Evolutionary conservation across 2,888 invertebrate genomes (phyloP), one percentile per base, ranked within the genome.

Genomic region (Drosophila borborema): DNA sequence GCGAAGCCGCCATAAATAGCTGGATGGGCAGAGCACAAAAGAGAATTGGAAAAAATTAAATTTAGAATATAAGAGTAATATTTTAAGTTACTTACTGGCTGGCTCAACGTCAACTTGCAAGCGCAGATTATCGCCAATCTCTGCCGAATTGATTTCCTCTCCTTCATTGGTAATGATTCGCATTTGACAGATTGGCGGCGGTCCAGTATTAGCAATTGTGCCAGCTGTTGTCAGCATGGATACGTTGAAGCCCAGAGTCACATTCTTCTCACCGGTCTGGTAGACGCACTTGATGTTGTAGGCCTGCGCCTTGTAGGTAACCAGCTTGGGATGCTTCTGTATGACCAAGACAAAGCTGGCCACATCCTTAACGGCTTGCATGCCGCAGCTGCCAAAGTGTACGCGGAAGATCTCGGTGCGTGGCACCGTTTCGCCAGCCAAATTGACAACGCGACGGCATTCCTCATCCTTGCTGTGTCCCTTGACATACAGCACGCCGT

Each of bases 241-340:
- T 10, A 98, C 98, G 92, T 99, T 98, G 93, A 98, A 98, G 48
- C 98, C 98, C 43, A 98, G 94, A 0, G 97, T 98, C 1, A 98
- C 97, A 82, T 97, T 98, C 92, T 97, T 97, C 92, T 98, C 98
- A 72, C 98, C 98, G 0, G 98, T 98, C 93, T 98, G 97, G 92
- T 99, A 99, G 64, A 98, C 96, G 92, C 99, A 99, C 92, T 97
- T 97, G 77, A 99, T 98, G 93, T 98, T 98, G 94, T 98, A 99
- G 2, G 99, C 98, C 93, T 98, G 98, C 7, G 99, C 98, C 91
- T 97, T 97, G 92, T 97, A 97, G 0, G 99, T 99, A 59, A 99
- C 96, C 61, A 99, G 94, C 94, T 98, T 98, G 0, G 98, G 98
- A 95, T 99, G 99, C 93, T 98, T 98, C 92, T 99, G 99, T 91